Evolutionary conservation across 2,888 invertebrate genomes (phyloP).

Genomic region (Oegoconia quadripuncta): DNA sequence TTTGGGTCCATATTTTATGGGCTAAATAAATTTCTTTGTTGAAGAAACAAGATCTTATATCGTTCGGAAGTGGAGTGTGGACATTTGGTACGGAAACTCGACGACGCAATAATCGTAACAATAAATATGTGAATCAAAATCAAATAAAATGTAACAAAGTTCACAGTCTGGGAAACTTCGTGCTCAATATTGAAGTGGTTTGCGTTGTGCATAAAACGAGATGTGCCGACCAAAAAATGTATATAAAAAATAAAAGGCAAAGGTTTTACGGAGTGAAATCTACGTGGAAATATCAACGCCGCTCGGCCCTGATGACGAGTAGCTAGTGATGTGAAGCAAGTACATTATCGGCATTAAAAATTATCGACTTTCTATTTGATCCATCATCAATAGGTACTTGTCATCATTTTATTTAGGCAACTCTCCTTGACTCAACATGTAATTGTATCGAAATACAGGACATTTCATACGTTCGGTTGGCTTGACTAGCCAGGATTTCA

Average conservation of each 20-base stretch:
- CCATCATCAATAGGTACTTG: too few species aligned
- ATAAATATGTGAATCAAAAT: neutral
- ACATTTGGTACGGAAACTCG: too few species aligned
- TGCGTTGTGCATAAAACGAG: conserved; percentile 53
- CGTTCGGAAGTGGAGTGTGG: too few species aligned
- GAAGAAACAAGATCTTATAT: too few species aligned
- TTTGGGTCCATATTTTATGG: too few species aligned
- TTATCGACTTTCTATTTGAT: neutral
- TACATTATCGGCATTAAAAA: conserved; percentile 32
- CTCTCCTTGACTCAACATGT: too few species aligned
- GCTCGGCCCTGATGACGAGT: conserved; percentile 73
- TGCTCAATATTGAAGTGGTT: conserved; percentile 52
- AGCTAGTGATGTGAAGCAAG: conserved; percentile 44
- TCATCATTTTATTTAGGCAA: neutral
- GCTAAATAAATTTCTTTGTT: too few species aligned
- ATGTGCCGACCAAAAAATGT: conserved; percentile 66
- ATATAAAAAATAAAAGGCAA: conserved; percentile 70
- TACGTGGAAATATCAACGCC: conserved; percentile 76
- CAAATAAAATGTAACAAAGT: conserved; percentile 20
- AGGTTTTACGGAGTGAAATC: conserved; percentile 76
- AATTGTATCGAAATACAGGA: too few species aligned
- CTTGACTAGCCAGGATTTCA: too few species aligned
- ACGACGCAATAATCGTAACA: too few species aligned
- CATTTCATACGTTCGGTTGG: too few species aligned
- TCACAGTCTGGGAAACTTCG: conserved; percentile 33